phyloP scores from a whole-genome alignment of 1,140 invertebrate genomes.

The Zaprionus capensis region DNA sequence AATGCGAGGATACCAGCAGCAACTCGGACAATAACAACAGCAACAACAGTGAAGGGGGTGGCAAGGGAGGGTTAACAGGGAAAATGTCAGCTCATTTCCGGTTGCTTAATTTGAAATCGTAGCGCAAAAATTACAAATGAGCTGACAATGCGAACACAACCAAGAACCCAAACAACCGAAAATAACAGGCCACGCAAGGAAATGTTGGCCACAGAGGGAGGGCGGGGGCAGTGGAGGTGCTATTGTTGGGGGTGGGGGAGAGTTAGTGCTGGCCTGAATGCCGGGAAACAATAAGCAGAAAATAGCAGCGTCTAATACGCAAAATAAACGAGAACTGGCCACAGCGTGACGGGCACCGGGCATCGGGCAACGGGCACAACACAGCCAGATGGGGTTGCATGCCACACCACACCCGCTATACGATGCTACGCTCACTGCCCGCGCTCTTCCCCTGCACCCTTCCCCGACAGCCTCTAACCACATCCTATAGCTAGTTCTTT shows the following conservation, averaged over 20 bases:
- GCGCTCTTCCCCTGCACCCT: not conserved
- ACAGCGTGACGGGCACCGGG: slow-evolving; percentile 60
- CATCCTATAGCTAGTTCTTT: slow-evolving; percentile 31
- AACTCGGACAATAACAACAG: slow-evolving; percentile 13
- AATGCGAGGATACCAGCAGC: slow-evolving; percentile 33
- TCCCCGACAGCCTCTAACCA: slow-evolving; percentile 1
- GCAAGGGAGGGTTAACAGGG: not conserved
- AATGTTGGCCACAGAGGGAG: not conserved
- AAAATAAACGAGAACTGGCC: slow-evolving; percentile 78
- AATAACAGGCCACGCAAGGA: slow-evolving; percentile 66
- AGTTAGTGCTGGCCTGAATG: slow-evolving; percentile 1
- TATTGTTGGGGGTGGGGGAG: not conserved
- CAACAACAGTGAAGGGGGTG: slow-evolving; percentile 23
- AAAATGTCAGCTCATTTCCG: slow-evolving; percentile 80
- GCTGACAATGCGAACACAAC: slow-evolving; percentile 75
- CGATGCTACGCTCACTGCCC: not conserved
- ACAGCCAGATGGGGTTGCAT: slow-evolving; percentile 57
- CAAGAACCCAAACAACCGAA: slow-evolving; percentile 78
- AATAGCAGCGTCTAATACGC: slow-evolving; percentile 81
- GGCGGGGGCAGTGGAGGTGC: not conserved
- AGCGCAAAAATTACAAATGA: slow-evolving; percentile 82
- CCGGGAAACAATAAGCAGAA: slow-evolving; percentile 73
- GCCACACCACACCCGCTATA: not conserved
- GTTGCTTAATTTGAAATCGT: slow-evolving; percentile 82
- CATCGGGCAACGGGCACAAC: slow-evolving; percentile 39